Conservation (phyloP, 1,140 invertebrate species). For the Protaetia brevitarsis region DNA sequence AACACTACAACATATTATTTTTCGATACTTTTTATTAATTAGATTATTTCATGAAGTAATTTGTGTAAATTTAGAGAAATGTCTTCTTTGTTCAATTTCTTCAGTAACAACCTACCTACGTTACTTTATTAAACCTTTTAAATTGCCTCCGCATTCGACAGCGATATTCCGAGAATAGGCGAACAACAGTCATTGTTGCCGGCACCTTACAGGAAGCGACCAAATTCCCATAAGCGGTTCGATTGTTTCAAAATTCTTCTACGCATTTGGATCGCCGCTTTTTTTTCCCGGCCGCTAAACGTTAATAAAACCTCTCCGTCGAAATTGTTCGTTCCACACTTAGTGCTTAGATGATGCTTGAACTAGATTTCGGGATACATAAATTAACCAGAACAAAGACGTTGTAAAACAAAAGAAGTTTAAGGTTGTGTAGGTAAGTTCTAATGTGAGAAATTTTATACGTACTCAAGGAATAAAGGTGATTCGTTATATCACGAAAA, state of each 20-base stretch:
- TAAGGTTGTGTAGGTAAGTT: neutral
- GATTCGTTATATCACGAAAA: no score
- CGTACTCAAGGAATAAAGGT: no score
- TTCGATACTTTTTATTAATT: no score
- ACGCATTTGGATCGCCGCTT: neutral
- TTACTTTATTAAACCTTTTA: no score
- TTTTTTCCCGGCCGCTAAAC: neutral
- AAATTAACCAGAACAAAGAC: neutral
- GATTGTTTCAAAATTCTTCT: conserved; percentile 1
- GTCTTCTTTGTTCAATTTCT: no score
- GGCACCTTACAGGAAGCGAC: neutral
- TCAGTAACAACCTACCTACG: no score
- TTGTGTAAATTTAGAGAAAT: no score
- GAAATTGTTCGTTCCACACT: neutral
- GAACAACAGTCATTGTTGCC: neutral
- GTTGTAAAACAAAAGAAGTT: neutral
- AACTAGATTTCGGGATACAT: neutral
- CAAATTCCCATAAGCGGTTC: neutral
- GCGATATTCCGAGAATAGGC: neutral
- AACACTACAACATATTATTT: no score
- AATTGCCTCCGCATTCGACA: no score
- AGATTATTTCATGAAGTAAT: no score
- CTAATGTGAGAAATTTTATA: neutral
- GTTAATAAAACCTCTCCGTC: neutral
- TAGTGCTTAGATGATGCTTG: neutral